Conservation (phyloP, 2,797 vertebrate genomes). For the Danionella dracula region DNA sequence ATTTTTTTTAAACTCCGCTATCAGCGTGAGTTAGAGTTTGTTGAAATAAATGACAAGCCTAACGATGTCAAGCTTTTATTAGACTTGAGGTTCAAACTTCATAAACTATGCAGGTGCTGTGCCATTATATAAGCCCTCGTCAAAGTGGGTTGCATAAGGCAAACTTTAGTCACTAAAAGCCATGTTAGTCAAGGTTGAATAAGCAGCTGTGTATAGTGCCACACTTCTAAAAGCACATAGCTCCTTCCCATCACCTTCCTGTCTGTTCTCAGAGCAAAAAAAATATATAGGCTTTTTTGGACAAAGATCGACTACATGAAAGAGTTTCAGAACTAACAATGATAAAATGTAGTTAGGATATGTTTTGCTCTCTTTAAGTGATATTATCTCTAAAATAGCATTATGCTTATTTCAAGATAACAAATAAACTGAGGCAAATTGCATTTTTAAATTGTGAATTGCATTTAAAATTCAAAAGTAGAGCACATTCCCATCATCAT, state of each 20-base stretch:
- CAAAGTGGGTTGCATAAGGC: conserved; percentile 23
- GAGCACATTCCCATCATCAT: too few species aligned
- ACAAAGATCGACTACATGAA: background rate
- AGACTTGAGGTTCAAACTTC: background rate
- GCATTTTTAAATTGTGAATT: too few species aligned
- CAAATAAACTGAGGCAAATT: too few species aligned
- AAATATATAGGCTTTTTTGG: background rate
- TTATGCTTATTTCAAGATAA: too few species aligned
- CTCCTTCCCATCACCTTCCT: conserved; percentile 5
- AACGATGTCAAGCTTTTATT: background rate
- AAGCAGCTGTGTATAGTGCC: conserved; percentile 26
- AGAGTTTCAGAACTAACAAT: background rate
- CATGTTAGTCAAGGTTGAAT: conserved; percentile 29
- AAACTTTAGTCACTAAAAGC: conserved; percentile 3
- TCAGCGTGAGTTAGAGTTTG: background rate
- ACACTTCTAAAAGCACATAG: conserved; percentile 20
- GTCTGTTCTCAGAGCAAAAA: background rate
- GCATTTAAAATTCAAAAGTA: too few species aligned
- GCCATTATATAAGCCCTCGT: conserved; percentile 25
- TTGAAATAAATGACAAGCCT: background rate
- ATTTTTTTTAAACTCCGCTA: too few species aligned
- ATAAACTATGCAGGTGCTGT: conserved; percentile 24
- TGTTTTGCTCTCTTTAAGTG: too few species aligned
- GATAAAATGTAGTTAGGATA: background rate
- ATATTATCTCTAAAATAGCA: too few species aligned